Percentiles rank a stretch among this genome's conserved stretches.
Evolutionary conservation across 2,888 invertebrate species (phyloP).

Genomic region (Perizoma affinitatum): DNA sequence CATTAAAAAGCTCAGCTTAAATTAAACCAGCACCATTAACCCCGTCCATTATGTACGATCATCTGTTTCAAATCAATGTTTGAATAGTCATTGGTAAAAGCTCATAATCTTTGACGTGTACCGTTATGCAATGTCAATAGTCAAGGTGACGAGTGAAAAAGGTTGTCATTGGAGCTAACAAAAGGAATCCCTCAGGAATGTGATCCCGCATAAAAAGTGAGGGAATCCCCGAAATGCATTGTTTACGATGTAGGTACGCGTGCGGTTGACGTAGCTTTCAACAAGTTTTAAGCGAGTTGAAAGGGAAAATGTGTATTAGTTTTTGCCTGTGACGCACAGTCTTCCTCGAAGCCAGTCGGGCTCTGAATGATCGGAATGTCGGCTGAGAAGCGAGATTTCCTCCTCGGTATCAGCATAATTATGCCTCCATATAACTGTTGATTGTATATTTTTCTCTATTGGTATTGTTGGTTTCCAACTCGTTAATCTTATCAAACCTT

Average conservation of each 20-base stretch:
- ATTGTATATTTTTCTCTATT: conserved; percentile 15
- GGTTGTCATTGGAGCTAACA: conserved; percentile 74
- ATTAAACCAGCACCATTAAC: conserved; percentile 9
- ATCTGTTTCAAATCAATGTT: conserved; percentile 10
- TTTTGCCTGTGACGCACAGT: conserved; percentile 71
- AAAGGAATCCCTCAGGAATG: conserved; percentile 83
- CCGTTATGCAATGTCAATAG: conserved; percentile 68
- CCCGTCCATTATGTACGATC: conserved; percentile 24
- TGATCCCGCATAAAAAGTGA: conserved; percentile 74
- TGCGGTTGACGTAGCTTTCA: conserved; percentile 52
- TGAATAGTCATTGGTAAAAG: conserved; percentile 47
- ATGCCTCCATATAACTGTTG: conserved; percentile 37
- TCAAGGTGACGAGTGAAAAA: conserved; percentile 56
- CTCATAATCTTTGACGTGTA: conserved; percentile 44
- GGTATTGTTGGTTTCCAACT: too few species aligned
- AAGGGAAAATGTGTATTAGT: conserved; percentile 76
- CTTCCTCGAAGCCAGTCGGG: conserved; percentile 63
- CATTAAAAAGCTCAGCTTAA: neutral
- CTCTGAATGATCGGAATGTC: conserved; percentile 61
- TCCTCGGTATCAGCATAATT: conserved; percentile 37
- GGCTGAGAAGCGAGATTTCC: conserved; percentile 48
- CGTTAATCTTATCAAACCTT: too few species aligned
- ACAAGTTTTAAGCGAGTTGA: conserved; percentile 43
- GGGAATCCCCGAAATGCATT: conserved; percentile 82
- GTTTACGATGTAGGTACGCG: conserved; percentile 68